Percentiles rank a stretch among this genome's conserved stretches.
These are phyloP conservation scores for Coecobrya sp. DNA, from an alignment of 2,888 invertebrate genomes.

Conservation along the genomic window DNA sequence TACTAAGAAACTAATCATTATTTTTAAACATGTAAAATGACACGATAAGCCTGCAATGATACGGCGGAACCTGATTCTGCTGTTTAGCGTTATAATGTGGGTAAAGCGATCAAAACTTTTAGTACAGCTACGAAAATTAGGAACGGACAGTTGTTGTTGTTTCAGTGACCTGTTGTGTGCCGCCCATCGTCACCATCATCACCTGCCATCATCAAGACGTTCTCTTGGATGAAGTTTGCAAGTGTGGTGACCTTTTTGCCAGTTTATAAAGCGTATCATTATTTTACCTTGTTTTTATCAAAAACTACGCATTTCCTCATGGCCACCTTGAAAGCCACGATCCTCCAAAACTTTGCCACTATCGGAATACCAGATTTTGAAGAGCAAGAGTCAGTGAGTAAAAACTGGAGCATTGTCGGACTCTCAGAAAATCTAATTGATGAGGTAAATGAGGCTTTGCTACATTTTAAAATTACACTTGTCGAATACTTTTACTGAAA, in stretches of 20 bases:
- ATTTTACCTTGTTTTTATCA: not conserved
- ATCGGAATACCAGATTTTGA: conserved; percentile 64
- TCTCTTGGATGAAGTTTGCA: not conserved
- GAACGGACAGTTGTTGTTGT: not conserved
- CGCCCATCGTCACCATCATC: too few species aligned
- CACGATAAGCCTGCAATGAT: not conserved
- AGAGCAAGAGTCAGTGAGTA: conserved; percentile 9
- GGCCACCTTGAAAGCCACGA: conserved; percentile 47
- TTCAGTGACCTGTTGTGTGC: not conserved
- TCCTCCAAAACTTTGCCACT: conserved; percentile 73
- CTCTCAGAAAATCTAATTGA: conserved; percentile 66
- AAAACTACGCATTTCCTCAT: not conserved
- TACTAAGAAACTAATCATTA: not conserved
- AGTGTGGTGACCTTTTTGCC: not conserved
- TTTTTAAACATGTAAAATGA: not conserved
- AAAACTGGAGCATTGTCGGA: conserved; percentile 58
- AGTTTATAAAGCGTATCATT: not conserved
- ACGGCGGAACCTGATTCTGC: not conserved
- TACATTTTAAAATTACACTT: not conserved
- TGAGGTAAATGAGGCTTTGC: conserved; percentile 46
- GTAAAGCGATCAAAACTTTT: not conserved
- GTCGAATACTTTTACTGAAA: not conserved
- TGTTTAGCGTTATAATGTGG: not conserved
- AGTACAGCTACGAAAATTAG: not conserved
- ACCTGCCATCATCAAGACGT: not conserved